Evolutionary conservation across 2,888 invertebrate species (phyloP).

Genomic region (Eupithecia tripunctaria): DNA sequence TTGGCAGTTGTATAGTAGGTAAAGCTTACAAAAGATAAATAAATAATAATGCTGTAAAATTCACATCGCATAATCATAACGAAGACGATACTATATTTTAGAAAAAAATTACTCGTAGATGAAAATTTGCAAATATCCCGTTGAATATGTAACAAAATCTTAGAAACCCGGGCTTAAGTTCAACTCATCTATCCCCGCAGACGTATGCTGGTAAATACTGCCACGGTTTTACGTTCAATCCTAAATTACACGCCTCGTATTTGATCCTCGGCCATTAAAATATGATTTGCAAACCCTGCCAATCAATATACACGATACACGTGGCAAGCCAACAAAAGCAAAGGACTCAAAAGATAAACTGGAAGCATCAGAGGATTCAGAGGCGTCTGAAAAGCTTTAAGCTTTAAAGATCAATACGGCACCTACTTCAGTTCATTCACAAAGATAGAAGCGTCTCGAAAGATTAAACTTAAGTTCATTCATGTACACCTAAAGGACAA

Average conservation of each 20-base stretch:
- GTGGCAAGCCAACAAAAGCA: conserved; percentile 21
- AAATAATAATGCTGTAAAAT: no score
- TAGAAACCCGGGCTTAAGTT: not conserved
- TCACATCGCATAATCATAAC: not conserved
- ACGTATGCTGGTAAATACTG: not conserved
- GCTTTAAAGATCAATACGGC: not conserved
- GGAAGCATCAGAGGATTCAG: not conserved
- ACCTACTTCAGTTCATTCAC: conserved; percentile 4
- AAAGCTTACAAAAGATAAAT: not conserved
- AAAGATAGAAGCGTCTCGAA: not conserved
- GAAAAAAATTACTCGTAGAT: not conserved
- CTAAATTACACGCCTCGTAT: not conserved
- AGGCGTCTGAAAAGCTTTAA: conserved; percentile 20
- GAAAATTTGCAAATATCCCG: not conserved
- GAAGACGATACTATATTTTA: not conserved
- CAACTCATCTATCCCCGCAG: not conserved
- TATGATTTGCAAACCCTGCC: conserved; percentile 4
- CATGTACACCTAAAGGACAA: conserved; percentile 34
- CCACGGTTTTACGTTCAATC: conserved; percentile 1
- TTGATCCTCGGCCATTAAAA: conserved; percentile 18
- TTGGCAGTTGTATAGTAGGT: no score
- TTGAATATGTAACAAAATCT: not conserved
- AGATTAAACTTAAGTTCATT: conserved; percentile 6
- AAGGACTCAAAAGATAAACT: conserved; percentile 10
- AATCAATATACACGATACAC: conserved; percentile 6